These are phyloP conservation scores for Plebejus melissa DNA, from an alignment of 2,888 invertebrate genomes.

Conservation along the genomic window DNA sequence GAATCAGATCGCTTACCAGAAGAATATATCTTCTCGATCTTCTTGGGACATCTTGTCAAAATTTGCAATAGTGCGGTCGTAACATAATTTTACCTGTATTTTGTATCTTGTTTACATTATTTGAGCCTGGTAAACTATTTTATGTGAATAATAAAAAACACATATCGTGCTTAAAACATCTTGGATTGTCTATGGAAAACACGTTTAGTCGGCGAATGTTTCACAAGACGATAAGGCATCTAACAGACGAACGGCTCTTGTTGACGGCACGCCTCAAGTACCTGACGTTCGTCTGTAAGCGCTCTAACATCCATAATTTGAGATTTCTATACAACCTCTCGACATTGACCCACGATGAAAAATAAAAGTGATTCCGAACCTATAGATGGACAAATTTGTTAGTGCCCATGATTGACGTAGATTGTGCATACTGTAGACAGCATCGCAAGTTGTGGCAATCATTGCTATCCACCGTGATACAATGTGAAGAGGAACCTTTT, in stretches of 20 bases:
- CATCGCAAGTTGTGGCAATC: background rate
- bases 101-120: constrained; percentile 6
- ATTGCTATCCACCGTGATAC: background rate
- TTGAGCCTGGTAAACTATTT: constrained; percentile 23
- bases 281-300: too few relatives aligned
- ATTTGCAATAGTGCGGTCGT: background rate
- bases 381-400: background rate
- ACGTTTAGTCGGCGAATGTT: constrained; percentile 3
- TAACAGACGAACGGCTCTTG: too few relatives aligned
- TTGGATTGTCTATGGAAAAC: constrained; percentile 1
- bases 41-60: background rate
- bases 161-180: constrained; percentile 6
- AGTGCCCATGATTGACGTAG: background rate
- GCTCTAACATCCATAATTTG: background rate
- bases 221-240: background rate
- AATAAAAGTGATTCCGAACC: background rate
- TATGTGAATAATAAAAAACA: constrained; percentile 6
- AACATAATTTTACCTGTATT: constrained; percentile 7
- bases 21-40: background rate
- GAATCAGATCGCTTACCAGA: background rate
- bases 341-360: background rate
- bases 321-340: background rate
- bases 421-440: background rate
- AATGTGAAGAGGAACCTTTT: background rate
- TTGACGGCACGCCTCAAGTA: too few relatives aligned